phyloP scores from a whole-genome alignment of 2,797 vertebrate genomes.

The Ctenochaetus hawaiiensis region DNA sequence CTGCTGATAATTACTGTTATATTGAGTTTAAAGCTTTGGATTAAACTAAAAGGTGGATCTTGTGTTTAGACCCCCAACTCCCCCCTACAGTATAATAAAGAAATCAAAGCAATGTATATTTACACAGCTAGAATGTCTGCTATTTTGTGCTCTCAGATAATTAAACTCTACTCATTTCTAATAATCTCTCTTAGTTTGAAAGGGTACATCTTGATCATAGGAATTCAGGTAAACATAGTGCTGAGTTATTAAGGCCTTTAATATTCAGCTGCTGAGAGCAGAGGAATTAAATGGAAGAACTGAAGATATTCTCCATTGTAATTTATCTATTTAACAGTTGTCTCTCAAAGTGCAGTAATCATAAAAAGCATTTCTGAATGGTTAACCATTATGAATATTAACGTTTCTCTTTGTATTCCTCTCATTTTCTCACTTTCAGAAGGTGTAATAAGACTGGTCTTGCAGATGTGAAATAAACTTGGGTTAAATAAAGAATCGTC shows the following conservation, averaged over 20 bases:
- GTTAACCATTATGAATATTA: conserved; percentile 49
- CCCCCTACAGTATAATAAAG: neutral
- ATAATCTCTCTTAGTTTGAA: conserved; percentile 13
- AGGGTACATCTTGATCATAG: conserved; percentile 4
- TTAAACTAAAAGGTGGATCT: neutral
- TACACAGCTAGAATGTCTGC: neutral
- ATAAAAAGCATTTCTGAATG: conserved; percentile 35
- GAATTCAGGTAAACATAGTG: conserved; percentile 1
- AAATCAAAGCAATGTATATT: conserved; percentile 7
- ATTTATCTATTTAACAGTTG: conserved; percentile 44
- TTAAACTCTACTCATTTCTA: conserved; percentile 22
- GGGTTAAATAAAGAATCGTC: conserved; percentile 44
- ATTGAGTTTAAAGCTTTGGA: neutral
- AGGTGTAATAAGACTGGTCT: conserved; percentile 15
- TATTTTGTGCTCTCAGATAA: conserved; percentile 13
- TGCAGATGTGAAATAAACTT: conserved; percentile 51
- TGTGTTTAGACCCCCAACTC: neutral
- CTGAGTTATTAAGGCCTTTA: neutral
- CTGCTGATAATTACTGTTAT: neutral
- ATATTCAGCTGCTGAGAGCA: conserved; percentile 16
- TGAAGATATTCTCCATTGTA: conserved; percentile 19
- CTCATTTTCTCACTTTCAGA: conserved; percentile 7
- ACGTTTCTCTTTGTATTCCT: conserved; percentile 24
- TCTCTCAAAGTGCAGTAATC: conserved; percentile 35
- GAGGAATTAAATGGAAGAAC: neutral